Percentiles rank a stretch among this genome's conserved stretches.
Conservation (phyloP, 2,797 vertebrate species). For the Acanthurus leucopareius region DNA sequence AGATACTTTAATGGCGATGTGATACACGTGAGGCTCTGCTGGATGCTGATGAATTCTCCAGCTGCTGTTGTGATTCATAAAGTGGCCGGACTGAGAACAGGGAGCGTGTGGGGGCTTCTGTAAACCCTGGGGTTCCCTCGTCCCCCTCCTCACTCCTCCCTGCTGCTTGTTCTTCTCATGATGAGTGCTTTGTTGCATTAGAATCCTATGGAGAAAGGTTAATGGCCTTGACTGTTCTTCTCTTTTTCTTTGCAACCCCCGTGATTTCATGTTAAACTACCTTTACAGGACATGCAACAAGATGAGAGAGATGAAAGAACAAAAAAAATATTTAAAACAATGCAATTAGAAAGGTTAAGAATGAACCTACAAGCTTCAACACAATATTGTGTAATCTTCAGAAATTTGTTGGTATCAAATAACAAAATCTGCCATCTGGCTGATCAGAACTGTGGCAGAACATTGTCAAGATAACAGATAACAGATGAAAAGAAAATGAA, state of each 20-base stretch:
- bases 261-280: conserved; percentile 36
- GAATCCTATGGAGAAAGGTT: conserved; percentile 27
- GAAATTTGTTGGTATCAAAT: background rate
- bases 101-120: conserved; percentile 23
- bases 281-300: background rate
- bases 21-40: conserved; percentile 44
- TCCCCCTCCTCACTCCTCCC: conserved; percentile 15
- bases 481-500: background rate
- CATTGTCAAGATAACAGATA: too few relatives aligned
- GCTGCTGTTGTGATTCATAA: conserved; percentile 64
- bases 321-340: background rate
- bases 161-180: background rate
- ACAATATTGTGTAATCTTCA: background rate
- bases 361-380: background rate
- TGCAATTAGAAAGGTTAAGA: background rate
- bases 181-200: conserved; percentile 29
- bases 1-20: conserved; percentile 51
- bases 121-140: conserved; percentile 34
- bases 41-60: conserved; percentile 65
- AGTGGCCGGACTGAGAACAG: conserved; percentile 34
- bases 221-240: conserved; percentile 19
- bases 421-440: background rate
- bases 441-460: background rate
- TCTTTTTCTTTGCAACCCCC: conserved; percentile 27
- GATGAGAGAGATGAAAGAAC: too few relatives aligned